These are phyloP conservation scores for Xyrichtys novacula DNA, from an alignment of 2,797 vertebrate species.

Conservation along the genomic window DNA sequence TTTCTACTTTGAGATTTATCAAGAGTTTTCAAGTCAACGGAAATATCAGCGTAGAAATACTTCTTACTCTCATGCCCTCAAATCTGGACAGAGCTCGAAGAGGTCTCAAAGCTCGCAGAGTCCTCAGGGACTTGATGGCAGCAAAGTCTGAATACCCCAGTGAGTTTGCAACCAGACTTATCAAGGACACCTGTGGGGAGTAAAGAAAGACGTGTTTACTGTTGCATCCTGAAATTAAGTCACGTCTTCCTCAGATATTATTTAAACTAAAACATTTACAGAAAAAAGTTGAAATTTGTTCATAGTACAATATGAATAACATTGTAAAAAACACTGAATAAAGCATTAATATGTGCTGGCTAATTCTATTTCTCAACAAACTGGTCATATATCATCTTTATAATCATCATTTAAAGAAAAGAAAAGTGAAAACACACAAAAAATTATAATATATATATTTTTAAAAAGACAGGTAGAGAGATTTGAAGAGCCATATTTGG, in stretches of 20 bases:
- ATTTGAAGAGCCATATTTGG: conserved; percentile 55
- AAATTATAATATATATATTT: background rate
- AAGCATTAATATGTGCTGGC: background rate
- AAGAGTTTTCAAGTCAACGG: background rate
- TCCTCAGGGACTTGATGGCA: conserved; percentile 88
- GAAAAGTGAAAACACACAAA: background rate
- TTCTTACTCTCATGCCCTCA: conserved; percentile 90
- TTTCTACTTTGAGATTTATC: background rate
- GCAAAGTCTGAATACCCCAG: conserved; percentile 87
- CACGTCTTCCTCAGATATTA: background rate
- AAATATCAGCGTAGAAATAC: background rate
- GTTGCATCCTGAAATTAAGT: conserved; percentile 17
- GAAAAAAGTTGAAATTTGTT: background rate
- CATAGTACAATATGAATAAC: background rate
- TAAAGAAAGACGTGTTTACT: conserved; percentile 26
- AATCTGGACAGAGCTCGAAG: conserved; percentile 87
- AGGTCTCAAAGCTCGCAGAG: conserved; percentile 86
- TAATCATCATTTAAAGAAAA: background rate
- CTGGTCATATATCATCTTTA: too few relatives aligned
- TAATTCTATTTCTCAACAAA: too few relatives aligned
- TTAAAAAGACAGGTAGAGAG: conserved; percentile 31
- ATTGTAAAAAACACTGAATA: conserved; percentile 2
- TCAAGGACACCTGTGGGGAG: conserved; percentile 82
- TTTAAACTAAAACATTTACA: conserved; percentile 3
- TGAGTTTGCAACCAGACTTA: conserved; percentile 86